phyloP scores from a whole-genome alignment of 2,113 vertebrate species.

The Nematolebias whitei region DNA sequence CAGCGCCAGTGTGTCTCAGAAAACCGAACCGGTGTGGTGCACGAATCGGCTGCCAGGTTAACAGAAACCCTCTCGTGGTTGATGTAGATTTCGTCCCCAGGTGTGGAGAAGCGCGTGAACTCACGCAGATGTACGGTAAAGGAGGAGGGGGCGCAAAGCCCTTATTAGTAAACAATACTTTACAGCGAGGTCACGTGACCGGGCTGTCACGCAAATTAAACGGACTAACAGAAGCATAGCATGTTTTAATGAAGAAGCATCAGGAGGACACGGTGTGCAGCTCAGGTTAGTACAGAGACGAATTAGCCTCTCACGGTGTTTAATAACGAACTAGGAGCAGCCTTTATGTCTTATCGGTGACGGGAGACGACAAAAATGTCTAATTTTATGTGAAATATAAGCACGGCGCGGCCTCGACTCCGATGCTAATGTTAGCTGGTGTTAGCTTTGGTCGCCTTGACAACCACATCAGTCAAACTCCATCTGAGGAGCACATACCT shows the following conservation, averaged over 20 bases:
- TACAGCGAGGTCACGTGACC: conserved; percentile 29
- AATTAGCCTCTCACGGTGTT: no score
- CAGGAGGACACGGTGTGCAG: neutral
- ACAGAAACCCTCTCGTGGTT: no score
- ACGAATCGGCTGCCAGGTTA: no score
- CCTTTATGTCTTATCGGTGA: no score
- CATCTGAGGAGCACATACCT: neutral
- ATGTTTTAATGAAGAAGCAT: neutral
- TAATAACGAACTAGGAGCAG: no score
- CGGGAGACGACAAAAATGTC: no score
- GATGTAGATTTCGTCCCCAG: neutral
- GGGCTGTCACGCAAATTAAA: neutral
- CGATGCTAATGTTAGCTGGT: conserved; percentile 47
- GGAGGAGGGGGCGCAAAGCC: neutral
- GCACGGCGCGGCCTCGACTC: conserved; percentile 44
- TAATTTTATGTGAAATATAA: conserved; percentile 12
- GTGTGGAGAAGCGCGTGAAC: neutral
- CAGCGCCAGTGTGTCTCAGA: neutral
- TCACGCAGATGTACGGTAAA: neutral
- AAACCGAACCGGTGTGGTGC: no score
- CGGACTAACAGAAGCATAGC: neutral
- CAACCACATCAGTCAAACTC: conserved; percentile 69
- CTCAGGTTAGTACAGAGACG: neutral
- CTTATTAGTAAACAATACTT: conserved; percentile 30
- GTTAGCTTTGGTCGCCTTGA: conserved; percentile 72